Evolutionary conservation across 2,888 invertebrate genomes (phyloP).

Genomic region (Anthophora plumipes): DNA sequence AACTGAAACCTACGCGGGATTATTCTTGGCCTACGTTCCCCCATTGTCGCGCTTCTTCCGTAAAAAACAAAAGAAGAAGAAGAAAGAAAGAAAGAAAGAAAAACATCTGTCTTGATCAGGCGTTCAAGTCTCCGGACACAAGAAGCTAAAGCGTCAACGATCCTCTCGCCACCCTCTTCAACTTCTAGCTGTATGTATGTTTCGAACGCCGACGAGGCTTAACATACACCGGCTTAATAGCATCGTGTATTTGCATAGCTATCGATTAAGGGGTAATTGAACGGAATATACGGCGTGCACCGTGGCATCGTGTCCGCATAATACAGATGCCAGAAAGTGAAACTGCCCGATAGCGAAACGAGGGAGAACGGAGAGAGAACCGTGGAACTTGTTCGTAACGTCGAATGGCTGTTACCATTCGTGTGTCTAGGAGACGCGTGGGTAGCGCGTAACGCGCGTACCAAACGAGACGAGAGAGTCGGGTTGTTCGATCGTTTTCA

Average conservation of each 20-base stretch:
- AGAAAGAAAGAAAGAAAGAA: too few species aligned
- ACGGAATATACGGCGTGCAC: conserved; percentile 60
- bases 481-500: conserved; percentile 61
- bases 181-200: too few species aligned
- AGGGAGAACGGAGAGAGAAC: conserved; percentile 25
- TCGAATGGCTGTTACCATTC: neutral
- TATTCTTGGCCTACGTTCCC: conserved; percentile 51
- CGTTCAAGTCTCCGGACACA: neutral
- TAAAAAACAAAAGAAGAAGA: too few species aligned
- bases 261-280: conserved; percentile 64
- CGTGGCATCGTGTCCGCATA: conserved; percentile 66
- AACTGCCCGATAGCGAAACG: conserved; percentile 46
- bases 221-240: neutral
- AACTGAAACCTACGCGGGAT: conserved; percentile 58
- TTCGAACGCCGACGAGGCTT: too few species aligned
- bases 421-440: conserved; percentile 57
- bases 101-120: neutral
- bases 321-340: conserved; percentile 71
- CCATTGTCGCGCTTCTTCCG: conserved; percentile 43
- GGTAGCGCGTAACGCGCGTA: conserved; percentile 47
- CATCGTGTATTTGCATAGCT: conserved; percentile 56
- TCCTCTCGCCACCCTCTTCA: too few species aligned
- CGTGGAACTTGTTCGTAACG: conserved; percentile 43
- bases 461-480: conserved; percentile 53
- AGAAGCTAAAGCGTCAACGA: too few species aligned